Evolutionary conservation across 2,888 invertebrate species (phyloP), one percentile per base, ranked within the genome.

Genomic region (Ectemnius lituratus): DNA sequence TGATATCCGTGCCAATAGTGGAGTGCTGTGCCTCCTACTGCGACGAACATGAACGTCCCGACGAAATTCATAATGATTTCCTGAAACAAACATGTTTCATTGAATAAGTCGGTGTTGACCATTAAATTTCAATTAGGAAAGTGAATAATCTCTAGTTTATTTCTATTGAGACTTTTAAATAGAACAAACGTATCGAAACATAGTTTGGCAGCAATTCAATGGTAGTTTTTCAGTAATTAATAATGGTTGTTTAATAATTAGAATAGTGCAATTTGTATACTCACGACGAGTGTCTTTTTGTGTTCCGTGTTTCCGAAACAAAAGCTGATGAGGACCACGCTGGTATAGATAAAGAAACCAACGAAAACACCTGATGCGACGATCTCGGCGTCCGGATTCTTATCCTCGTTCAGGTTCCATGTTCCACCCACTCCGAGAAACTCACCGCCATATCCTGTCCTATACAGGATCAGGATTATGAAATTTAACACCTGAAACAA

Each of bases 1-100:
- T 95, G 94, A 91, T 96, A 97, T 0, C 97, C 97, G 73, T 95
- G 94, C 97, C 97, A 97, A 91, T 97, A 97, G 91, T 97, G 97
- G 20, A 97, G 92, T 0, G 97, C 97, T 27, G 96, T 96, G 0
- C 96, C 97, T 1, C 97, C 97, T 59, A 96, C 95, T 0, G 96
- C 95, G 16, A 97, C 92, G 94, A 96, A 97, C 92, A 97, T 92
- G 91, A 97, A 94, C 79, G 95, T 94, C 0, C 97, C 97, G 64
- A 96, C 94, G 83, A 97, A 95, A 91, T 97, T 97, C 97, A 97
- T 97, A 79, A 97, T 94, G 73, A 96, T 94, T 86, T 97, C 97
- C 97, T 97, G 91, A 52, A 91, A 91, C 81, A 6, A 18, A 18
- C 8, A 14, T 16, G 46, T 14, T 20, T 60, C 37, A 67, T 37